Conservation (phyloP, 2,113 vertebrate genomes). For the Ia io region DNA sequence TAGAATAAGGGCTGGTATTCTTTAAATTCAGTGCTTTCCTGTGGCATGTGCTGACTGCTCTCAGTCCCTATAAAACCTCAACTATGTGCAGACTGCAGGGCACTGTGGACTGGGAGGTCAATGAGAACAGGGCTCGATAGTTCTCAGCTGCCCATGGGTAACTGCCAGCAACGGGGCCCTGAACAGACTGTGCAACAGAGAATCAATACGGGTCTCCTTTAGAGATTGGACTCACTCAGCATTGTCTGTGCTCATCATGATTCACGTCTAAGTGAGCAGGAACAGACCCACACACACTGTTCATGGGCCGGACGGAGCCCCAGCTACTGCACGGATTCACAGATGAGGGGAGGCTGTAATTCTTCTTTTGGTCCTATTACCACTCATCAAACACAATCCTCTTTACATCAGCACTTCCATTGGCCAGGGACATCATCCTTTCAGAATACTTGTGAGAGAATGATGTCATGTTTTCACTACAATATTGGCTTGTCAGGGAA, state of each 20-base stretch:
- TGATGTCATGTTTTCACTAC: neutral
- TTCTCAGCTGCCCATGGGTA: neutral
- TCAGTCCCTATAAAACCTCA: neutral
- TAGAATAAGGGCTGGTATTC: neutral
- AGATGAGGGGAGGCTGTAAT: neutral
- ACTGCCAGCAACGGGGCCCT: neutral
- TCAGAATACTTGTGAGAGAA: neutral
- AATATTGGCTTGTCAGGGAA: neutral
- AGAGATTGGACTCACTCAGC: neutral
- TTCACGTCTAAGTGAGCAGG: neutral
- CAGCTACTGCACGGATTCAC: accelerated
- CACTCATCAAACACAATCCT: neutral
- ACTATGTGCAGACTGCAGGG: neutral
- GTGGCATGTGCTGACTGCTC: neutral
- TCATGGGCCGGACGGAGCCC: neutral
- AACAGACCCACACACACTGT: neutral
- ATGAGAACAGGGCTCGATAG: neutral
- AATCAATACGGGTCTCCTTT: neutral
- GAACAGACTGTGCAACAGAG: neutral
- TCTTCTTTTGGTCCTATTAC: neutral
- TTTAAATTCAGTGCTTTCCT: neutral
- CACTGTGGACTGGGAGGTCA: accelerated
- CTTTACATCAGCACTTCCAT: neutral
- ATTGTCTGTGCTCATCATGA: neutral
- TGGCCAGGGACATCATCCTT: neutral